Base-by-base conservation (phyloP, 2,113 vertebrate genomes). In the Channa argus region DNA sequence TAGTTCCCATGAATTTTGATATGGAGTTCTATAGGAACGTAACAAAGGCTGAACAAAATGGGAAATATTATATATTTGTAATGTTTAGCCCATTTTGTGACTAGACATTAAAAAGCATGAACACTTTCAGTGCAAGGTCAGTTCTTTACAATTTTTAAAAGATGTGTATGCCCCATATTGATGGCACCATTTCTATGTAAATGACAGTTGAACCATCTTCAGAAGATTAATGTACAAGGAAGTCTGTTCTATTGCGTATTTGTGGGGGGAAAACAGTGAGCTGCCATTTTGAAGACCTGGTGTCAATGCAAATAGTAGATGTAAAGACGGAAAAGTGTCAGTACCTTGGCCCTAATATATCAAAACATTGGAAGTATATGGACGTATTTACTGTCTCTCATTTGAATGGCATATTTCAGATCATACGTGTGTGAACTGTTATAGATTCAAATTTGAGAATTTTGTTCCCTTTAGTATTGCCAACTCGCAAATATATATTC, bases 1-100 rank as follows among this genome's bases (percentile, higher is more conserved):
- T 97, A 97, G 96, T 95, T 97, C 95, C 93, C 96, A 95, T 92
- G 95, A 95, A 96, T 96, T 93, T 93, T 92, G 89, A 93, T 91
- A 94, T 87, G 88, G 90, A 91, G 88, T 92, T 93, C 92, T 90
- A 87, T 93, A 90, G 88, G 92, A 93, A 92, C 86, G 86, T 91
- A 90, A 92, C 79, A 92, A 92, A 90, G 90, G 91, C 92, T 94
- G 87, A 87, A 93, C 90, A 89, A 87, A 93, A 91, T 91, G 90
- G 91, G 92, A 93, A 94, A 94, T 93, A 92, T 88, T 91, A 92
- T 93, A 93, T 93, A 92, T 93, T 93, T 91, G 85, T 94, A 92
- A 93, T 93, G 92, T 94, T 93, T 92, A 93, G 92, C 91, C 92
- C 86, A 83, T 92, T 93, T 93, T 92, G 87, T 77, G 90, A 92